Conservation (phyloP, 2,113 vertebrate genomes). For the Megaleporinus macrocephalus region DNA sequence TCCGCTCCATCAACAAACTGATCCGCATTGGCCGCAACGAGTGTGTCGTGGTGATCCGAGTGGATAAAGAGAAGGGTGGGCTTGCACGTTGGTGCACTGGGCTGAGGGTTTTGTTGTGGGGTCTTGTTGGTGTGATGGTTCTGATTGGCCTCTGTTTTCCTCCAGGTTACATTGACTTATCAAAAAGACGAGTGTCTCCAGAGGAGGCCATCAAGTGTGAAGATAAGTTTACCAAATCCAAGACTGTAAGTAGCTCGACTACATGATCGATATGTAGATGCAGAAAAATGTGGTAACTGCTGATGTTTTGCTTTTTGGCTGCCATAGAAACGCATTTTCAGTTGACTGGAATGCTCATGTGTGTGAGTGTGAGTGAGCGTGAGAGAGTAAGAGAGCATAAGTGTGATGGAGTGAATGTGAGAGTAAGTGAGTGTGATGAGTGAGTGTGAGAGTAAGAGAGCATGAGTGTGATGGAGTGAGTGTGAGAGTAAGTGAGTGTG, state of each 20-base stretch:
- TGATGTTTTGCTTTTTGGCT: no score
- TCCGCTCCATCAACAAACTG: conserved; percentile 98
- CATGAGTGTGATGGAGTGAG: no score
- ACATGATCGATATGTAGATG: background rate
- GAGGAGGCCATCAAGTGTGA: conserved; percentile 99
- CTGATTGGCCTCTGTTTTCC: background rate
- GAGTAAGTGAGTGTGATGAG: no score
- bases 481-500: no score
- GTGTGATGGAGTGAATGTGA: no score
- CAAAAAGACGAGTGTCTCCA: conserved; percentile 98
- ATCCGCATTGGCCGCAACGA: conserved; percentile 98
- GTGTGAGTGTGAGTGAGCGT: no score
- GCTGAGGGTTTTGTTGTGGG: background rate
- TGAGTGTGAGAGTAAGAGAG: no score
- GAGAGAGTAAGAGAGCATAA: no score
- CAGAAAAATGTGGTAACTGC: no score
- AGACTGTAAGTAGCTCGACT: conserved; percentile 86
- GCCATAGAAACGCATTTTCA: no score
- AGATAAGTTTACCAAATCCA: conserved; percentile 99
- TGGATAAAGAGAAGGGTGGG: conserved; percentile 98
- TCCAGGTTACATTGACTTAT: conserved; percentile 96
- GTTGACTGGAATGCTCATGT: no score
- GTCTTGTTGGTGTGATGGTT: background rate
- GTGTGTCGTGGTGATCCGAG: conserved; percentile 96
- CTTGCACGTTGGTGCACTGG: background rate